A percentile compares a stretch with the other conserved stretches of the same genome.
Conservation (phyloP, 2,797 vertebrate genomes). For the Rallus crepitans region DNA sequence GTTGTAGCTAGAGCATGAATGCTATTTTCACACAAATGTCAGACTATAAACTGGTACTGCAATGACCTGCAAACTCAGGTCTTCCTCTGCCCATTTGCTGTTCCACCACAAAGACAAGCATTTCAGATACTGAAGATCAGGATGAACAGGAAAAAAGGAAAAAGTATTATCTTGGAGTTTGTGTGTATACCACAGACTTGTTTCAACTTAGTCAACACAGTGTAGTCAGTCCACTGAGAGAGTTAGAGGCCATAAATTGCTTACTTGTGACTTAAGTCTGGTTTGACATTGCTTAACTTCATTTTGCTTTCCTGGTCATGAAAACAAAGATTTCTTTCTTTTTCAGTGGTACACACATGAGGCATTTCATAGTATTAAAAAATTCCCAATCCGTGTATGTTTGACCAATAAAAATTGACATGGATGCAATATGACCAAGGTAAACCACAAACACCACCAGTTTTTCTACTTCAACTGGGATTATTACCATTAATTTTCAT, state of each 20-base stretch:
- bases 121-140: not conserved
- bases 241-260: not conserved
- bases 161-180: not conserved
- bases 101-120: not conserved
- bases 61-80: not conserved
- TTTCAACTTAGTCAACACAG: not conserved
- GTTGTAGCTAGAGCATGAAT: not conserved
- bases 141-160: not conserved
- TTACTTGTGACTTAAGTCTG: not conserved
- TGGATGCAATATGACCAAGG: not conserved
- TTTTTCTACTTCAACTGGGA: not conserved
- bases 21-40: rapidly evolving
- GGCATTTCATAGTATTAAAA: not conserved
- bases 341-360: not conserved
- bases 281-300: not conserved
- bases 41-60: not conserved
- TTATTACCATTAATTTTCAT: not conserved
- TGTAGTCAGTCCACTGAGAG: not conserved
- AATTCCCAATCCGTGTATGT: not conserved
- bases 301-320: not conserved
- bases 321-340: not conserved
- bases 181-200: not conserved
- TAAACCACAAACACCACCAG: not conserved
- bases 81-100: not conserved
- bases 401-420: not conserved